These are phyloP conservation scores for Poeciliopsis gracilis DNA, from an alignment of 2,797 vertebrate genomes.

Conservation along the genomic window DNA sequence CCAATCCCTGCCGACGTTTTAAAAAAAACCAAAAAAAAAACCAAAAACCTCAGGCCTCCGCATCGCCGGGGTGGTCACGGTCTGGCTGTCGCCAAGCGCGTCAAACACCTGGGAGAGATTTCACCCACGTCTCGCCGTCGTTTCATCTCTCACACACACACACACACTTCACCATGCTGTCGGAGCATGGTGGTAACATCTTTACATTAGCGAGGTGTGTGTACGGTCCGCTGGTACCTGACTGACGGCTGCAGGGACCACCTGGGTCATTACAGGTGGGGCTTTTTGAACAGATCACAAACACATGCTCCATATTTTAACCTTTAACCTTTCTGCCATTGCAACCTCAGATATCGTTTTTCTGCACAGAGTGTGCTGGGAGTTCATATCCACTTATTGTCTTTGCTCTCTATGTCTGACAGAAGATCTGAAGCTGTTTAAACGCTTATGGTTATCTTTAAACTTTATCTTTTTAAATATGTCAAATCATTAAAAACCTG, in stretches of 20 bases:
- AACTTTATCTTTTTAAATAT: neutral
- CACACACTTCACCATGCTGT: neutral
- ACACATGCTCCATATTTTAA: neutral
- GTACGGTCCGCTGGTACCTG: neutral
- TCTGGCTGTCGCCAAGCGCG: conserved; percentile 55
- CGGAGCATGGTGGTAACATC: neutral
- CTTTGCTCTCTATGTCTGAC: neutral
- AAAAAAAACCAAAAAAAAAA: conserved; percentile 12
- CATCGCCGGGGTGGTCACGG: conserved; percentile 32
- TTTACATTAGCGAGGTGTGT: neutral
- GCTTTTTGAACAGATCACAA: neutral
- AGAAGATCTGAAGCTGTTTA: neutral
- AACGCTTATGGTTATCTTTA: neutral
- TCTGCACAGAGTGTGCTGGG: neutral
- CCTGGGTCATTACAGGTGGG: neutral
- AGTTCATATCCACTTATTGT: neutral
- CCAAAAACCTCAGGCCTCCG: neutral
- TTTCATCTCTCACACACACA: neutral
- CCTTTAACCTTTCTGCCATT: neutral
- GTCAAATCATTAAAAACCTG: neutral
- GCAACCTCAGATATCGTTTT: neutral
- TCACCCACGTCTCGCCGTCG: neutral
- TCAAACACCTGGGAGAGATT: conserved; percentile 53
- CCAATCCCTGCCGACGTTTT: conserved; percentile 3
- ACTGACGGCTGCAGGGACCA: neutral